Evolutionary conservation across 2,113 vertebrate genomes (phyloP).

Genomic region (Clarias gariepinus): DNA sequence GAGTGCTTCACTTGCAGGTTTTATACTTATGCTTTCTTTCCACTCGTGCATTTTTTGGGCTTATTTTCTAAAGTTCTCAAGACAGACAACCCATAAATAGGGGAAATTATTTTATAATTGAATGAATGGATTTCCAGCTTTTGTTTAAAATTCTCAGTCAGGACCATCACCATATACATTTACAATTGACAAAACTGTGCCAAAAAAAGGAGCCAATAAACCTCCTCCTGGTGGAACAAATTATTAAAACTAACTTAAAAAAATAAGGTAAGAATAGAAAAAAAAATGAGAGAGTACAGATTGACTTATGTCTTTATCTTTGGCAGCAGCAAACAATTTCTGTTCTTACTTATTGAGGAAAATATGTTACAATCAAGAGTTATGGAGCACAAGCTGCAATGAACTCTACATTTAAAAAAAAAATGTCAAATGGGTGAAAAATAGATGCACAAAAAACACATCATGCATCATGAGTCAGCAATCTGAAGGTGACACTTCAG

Average conservation of each 20-base stretch:
- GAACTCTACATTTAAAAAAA: background rate
- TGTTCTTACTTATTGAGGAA: background rate
- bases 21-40: background rate
- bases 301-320: background rate
- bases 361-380: background rate
- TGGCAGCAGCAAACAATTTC: background rate
- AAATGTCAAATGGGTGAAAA: background rate
- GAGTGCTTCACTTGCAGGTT: conserved; percentile 81
- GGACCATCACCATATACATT: background rate
- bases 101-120: background rate
- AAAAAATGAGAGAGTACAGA: background rate
- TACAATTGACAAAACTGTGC: background rate
- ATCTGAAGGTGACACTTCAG: background rate
- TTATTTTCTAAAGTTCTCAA: background rate
- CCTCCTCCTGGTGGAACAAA: background rate
- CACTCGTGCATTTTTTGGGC: background rate
- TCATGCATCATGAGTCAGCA: background rate
- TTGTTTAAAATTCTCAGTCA: background rate
- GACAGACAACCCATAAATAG: background rate
- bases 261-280: background rate
- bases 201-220: background rate
- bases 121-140: background rate
- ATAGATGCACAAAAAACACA: background rate
- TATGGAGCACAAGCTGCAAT: background rate
- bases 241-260: background rate